Percentiles rank a stretch among this genome's conserved stretches.
Conservation (phyloP, 1,140 invertebrate species). For the Temnothorax nylanderi region DNA sequence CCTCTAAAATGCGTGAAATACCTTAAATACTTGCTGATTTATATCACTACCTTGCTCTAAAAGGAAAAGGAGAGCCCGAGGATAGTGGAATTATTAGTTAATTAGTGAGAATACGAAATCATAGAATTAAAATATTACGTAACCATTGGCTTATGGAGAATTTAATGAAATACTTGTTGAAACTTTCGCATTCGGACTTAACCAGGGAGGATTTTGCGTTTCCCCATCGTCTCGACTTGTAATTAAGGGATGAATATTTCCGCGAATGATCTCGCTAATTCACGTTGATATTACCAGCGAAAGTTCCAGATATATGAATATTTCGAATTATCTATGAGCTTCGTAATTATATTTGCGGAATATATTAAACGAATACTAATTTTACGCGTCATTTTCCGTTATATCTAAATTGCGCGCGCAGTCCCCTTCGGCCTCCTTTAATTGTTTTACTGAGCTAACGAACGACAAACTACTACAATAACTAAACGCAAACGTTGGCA, state of each 20-base stretch:
- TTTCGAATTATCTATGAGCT: neutral
- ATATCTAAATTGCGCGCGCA: neutral
- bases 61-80: neutral
- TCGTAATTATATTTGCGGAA: slow-evolving; percentile 1
- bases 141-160: neutral
- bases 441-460: slow-evolving; percentile 6
- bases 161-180: slow-evolving; percentile 29
- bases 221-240: slow-evolving; percentile 11
- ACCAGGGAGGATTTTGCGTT: too few species aligned
- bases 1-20: neutral
- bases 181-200: slow-evolving; percentile 10
- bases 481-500: slow-evolving; percentile 26
- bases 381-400: neutral
- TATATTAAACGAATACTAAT: slow-evolving; percentile 5
- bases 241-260: slow-evolving; percentile 41
- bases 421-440: neutral
- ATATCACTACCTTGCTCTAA: neutral
- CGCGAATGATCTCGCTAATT: slow-evolving; percentile 34
- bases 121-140: slow-evolving; percentile 5
- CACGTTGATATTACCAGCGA: neutral
- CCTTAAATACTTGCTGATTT: neutral
- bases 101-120: slow-evolving; percentile 10
- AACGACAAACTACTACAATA: slow-evolving; percentile 15
- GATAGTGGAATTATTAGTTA: neutral
- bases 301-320: slow-evolving; percentile 22